phyloP scores from a whole-genome alignment of 2,113 vertebrate genomes.

The Numida meleagris region DNA sequence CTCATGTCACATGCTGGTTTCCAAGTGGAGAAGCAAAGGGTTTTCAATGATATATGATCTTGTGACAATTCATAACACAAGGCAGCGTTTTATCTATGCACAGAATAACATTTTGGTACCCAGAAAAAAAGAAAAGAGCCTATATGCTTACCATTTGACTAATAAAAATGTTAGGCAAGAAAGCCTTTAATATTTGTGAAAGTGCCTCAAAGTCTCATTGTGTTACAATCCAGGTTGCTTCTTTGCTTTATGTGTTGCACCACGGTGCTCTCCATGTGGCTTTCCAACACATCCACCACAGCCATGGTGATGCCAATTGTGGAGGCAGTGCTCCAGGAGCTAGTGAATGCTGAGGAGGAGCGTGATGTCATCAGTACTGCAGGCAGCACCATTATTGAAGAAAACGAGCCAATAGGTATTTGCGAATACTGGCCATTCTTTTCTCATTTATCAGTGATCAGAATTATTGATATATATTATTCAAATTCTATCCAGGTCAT shows the following conservation, averaged over 20 bases:
- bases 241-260: constrained; percentile 99
- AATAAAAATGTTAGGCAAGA: not conserved
- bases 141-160: not conserved
- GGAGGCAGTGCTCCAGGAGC: constrained; percentile 95
- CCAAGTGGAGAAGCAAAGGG: rapidly evolving
- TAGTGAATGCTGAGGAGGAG: constrained; percentile 87
- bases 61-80: not conserved
- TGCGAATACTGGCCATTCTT: not conserved
- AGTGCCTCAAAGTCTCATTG: not conserved
- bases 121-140: not conserved
- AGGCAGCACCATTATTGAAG: constrained; percentile 62
- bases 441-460: not conserved
- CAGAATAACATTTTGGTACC: not conserved
- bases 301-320: constrained; percentile 99
- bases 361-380: constrained; percentile 70
- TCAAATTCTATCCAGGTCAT: rapidly evolving
- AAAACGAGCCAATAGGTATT: constrained; percentile 74
- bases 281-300: constrained; percentile 98
- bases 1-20: not conserved
- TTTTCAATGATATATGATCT: not conserved
- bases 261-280: constrained; percentile 96
- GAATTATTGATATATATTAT: rapidly evolving
- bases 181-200: not conserved
- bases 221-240: constrained; percentile 84
- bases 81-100: not conserved